Conservation (phyloP, 2,888 invertebrate species). For the Amiota mariae region DNA sequence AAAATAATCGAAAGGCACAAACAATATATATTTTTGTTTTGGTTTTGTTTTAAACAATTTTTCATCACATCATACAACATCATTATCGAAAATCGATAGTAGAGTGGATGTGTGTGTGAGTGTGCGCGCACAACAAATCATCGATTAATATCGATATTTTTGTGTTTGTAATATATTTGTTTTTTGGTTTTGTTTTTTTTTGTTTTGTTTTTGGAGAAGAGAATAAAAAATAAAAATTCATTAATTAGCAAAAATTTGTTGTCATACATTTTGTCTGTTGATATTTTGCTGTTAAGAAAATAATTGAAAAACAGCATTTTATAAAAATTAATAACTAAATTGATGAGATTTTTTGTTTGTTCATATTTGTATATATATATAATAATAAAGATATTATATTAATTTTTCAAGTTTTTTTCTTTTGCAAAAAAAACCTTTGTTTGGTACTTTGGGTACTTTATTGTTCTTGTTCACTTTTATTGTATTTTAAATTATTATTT, state of each 20-base stretch:
- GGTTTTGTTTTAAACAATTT: no score
- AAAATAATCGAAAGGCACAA: neutral
- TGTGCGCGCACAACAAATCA: neutral
- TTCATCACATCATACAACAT: no score
- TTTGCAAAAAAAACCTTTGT: neutral
- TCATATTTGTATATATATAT: conserved; percentile 25
- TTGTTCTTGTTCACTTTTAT: conserved; percentile 23
- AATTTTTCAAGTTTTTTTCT: neutral
- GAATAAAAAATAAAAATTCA: conserved; percentile 70
- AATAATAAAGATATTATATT: conserved; percentile 10
- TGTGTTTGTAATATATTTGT: neutral
- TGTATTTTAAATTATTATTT: conserved; percentile 11
- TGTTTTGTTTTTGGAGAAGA: conserved; percentile 65
- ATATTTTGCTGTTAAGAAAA: no score
- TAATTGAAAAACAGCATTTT: no score
- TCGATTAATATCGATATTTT: conserved; percentile 27
- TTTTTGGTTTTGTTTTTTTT: conserved; percentile 58
- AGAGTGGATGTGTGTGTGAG: no score
- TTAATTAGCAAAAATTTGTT: conserved; percentile 63
- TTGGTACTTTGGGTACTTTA: conserved; percentile 38
- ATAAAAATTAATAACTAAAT: neutral
- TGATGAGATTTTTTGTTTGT: neutral
- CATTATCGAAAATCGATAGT: neutral
- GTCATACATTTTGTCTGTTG: conserved; percentile 35
- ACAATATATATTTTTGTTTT: no score